Conservation (phyloP, 2,113 vertebrate species). For the Antigone vipio region DNA sequence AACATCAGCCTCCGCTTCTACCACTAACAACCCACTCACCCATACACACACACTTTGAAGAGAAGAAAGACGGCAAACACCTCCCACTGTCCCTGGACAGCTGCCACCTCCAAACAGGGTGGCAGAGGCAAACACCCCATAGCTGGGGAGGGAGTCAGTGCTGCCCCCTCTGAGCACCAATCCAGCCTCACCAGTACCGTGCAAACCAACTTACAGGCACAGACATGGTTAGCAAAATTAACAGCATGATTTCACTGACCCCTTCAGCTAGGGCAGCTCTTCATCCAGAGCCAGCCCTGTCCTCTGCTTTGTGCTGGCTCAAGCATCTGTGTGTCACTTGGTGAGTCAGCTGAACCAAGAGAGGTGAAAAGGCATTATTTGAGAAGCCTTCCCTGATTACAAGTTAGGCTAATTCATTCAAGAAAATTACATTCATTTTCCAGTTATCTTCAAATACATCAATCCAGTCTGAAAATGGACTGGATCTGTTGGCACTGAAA, state of each 20-base stretch:
- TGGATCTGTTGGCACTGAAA: not conserved
- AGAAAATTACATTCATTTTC: not conserved
- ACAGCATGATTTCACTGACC: not conserved
- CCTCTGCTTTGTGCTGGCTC: not conserved
- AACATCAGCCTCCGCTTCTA: not conserved
- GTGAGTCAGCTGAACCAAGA: not conserved
- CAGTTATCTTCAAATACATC: not conserved
- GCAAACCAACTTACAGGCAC: not conserved
- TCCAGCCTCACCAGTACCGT: not conserved
- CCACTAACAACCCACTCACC: not conserved
- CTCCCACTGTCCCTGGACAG: not conserved
- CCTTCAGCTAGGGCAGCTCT: not conserved
- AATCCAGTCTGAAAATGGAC: not conserved
- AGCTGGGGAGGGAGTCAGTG: not conserved
- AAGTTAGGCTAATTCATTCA: not conserved
- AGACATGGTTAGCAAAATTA: not conserved
- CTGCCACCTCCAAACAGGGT: not conserved
- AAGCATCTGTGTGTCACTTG: fast-evolving
- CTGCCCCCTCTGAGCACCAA: not conserved
- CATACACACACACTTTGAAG: not conserved
- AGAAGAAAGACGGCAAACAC: not conserved
- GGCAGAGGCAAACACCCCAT: fast-evolving
- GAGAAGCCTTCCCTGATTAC: not conserved
- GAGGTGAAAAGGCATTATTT: not conserved
- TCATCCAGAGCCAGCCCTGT: not conserved